Conservation (phyloP, 2,113 vertebrate genomes). For the Aspiorhynchus laticeps region DNA sequence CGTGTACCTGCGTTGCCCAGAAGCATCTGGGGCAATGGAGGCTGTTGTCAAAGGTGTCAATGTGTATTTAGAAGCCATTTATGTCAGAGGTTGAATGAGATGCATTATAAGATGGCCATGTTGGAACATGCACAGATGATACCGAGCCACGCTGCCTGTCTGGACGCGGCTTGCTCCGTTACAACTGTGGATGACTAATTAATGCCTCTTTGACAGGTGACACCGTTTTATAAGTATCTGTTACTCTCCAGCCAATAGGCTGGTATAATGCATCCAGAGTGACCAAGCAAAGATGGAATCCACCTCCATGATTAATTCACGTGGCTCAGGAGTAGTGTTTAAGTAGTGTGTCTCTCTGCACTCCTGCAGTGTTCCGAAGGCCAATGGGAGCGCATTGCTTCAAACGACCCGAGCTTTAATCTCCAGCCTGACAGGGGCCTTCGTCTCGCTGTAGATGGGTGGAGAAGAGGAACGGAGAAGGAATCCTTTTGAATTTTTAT, state of each 20-base stretch:
- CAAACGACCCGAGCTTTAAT: too few species aligned
- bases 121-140: slow-evolving; percentile 23
- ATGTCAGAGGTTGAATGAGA: background rate
- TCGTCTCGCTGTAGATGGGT: background rate
- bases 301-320: slow-evolving; percentile 37
- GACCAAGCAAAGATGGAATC: slow-evolving; percentile 45
- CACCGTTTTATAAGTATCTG: slow-evolving; percentile 48
- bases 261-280: slow-evolving; percentile 15
- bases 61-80: background rate
- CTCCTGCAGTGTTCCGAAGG: slow-evolving; percentile 28
- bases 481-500: slow-evolving; percentile 13
- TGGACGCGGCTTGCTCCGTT: slow-evolving; percentile 21
- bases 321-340: slow-evolving; percentile 43
- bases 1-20: background rate
- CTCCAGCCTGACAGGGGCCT: background rate
- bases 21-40: background rate
- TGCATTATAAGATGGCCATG: background rate
- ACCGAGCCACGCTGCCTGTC: background rate
- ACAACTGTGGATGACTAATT: slow-evolving; percentile 43
- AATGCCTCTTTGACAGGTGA: slow-evolving; percentile 38
- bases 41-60: background rate
- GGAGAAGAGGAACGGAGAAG: background rate
- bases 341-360: slow-evolving; percentile 44
- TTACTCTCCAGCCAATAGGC: slow-evolving; percentile 26
- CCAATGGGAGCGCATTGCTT: too few species aligned